Base-by-base conservation (phyloP, 1,140 invertebrate species). In the Leptinotarsa defecta region DNA sequence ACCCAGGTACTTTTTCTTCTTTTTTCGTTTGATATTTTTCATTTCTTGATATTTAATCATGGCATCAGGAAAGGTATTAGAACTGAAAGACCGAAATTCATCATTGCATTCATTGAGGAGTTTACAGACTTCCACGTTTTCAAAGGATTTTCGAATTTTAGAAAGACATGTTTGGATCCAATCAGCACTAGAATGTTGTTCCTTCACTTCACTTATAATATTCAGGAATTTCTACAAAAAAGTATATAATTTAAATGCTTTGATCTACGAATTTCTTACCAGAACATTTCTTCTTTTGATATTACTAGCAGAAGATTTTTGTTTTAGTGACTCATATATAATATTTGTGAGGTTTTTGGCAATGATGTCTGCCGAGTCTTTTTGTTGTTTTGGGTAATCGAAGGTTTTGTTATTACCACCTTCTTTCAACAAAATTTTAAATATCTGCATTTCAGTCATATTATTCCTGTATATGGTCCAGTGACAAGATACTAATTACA, bases 371-470 rank as follows among this genome's bases (percentile, higher is more conserved):
- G 72, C 74, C 3, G 75, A 67, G 70, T 80, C 71, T 24, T 19
- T 63, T 48, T 79, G 62, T 57, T 77, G 27, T 76, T 75, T 68
- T n/a, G 79, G 74, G 64, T 74, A 80, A 73, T 75, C 68, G 34
- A 61, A 67, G 11, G 71, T 52, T 49, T 68, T 62, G 13, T 48
- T 48, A 74, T 48, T 52, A 22, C 8, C 48, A 57, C 71, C 68
- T 52, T 62, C 49, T 63, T 67, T 20, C 5, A 76, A 69, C 24
- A 80, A 68, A 70, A 80, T 68, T 67, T 80, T 62, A 48, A 76
- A 69, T 72, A 78, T 75, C 62, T 61, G 34, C 4, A 48, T n/a
- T 67, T 79, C 76, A n/a, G 74, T 76, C 78, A 79, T 79, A 67
- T 74, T 74, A 34, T 57, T 6, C 13, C 52, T 57, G 13, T 57